These are phyloP conservation scores for Fulmarus glacialis DNA, from an alignment of 2,113 vertebrate genomes.

Conservation along the genomic window DNA sequence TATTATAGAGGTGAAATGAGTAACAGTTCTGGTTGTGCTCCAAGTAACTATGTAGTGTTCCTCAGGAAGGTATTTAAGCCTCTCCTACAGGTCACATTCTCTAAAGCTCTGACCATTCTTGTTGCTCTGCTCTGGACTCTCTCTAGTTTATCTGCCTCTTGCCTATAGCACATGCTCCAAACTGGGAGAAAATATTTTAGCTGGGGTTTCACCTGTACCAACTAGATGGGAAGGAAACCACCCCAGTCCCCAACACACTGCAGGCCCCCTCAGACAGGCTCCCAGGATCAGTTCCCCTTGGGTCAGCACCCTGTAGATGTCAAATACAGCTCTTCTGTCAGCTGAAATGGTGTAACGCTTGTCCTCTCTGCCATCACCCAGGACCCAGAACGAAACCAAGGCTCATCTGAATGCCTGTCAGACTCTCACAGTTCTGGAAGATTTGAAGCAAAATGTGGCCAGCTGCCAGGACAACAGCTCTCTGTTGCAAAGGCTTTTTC, in stretches of 20 bases:
- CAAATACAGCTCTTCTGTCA: neutral
- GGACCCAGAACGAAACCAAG: neutral
- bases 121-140: neutral
- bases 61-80: neutral
- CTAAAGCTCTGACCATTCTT: neutral
- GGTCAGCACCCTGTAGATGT: neutral
- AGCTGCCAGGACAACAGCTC: neutral
- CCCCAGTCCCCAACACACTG: fast-evolving
- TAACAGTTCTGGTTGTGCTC: neutral
- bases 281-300: neutral
- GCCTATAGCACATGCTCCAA: neutral
- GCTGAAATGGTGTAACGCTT: neutral
- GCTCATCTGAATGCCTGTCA: no score
- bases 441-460: neutral
- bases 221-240: neutral
- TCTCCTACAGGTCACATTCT: neutral
- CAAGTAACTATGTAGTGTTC: fast-evolving
- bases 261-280: neutral
- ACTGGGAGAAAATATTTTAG: neutral
- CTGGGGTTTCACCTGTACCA: neutral
- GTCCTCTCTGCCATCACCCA: neutral
- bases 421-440: neutral
- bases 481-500: neutral
- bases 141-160: neutral
- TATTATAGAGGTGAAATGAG: neutral